phyloP scores from a whole-genome alignment of 2,797 vertebrate genomes.

The Gastrophryne carolinensis region DNA sequence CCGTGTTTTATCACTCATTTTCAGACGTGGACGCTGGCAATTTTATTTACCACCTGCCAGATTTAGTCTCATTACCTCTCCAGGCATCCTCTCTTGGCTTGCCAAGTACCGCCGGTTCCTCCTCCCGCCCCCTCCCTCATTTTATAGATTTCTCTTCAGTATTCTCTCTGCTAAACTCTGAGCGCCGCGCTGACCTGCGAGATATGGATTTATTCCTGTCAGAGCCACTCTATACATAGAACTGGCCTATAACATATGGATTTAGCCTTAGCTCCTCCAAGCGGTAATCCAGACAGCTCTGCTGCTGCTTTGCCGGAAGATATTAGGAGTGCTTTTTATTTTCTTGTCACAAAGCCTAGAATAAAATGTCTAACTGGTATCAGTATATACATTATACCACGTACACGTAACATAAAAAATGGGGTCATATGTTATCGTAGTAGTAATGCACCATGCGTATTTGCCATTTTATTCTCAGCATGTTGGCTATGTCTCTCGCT shows the following conservation, averaged over 20 bases:
- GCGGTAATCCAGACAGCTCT: constrained; percentile 15
- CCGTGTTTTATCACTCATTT: neutral
- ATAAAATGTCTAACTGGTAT: no score
- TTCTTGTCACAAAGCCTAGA: constrained; percentile 17
- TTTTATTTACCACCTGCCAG: neutral
- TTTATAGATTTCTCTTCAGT: constrained; percentile 34
- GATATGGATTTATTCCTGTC: constrained; percentile 42
- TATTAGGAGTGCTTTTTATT: neutral
- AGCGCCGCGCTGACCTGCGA: constrained; percentile 13
- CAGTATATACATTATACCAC: no score
- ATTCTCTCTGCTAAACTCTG: neutral
- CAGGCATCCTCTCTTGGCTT: neutral
- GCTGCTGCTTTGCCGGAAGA: neutral
- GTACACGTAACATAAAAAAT: no score
- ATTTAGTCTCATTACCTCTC: constrained; percentile 19
- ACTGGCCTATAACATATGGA: constrained; percentile 43
- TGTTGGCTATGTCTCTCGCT: no score
- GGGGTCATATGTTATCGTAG: no score
- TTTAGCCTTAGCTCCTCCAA: constrained; percentile 28
- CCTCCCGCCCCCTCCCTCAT: neutral
- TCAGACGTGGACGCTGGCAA: neutral
- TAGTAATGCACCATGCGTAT: no score
- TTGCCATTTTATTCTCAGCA: no score
- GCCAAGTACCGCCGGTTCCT: neutral
- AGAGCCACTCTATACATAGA: constrained; percentile 43